Evolutionary conservation across 2,797 vertebrate genomes (phyloP).

Genomic region (Oceanodroma leucorhoa): DNA sequence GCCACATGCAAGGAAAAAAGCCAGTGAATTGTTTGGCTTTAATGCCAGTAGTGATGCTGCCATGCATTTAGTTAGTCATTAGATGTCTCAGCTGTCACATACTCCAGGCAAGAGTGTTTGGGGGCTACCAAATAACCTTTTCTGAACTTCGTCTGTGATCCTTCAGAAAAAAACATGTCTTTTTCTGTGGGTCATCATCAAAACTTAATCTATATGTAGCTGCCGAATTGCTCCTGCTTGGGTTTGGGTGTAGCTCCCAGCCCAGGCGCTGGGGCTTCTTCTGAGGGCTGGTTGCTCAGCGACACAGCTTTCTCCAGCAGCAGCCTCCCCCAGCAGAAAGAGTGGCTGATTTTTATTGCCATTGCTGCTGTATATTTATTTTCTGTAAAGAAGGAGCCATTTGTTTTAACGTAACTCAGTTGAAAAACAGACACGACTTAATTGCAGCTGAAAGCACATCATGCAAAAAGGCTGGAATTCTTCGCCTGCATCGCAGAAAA

Average conservation of each 20-base stretch:
- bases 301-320: neutral
- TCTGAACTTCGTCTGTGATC: neutral
- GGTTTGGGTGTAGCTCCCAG: neutral
- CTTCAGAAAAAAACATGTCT: neutral
- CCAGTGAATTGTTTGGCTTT: neutral
- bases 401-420: neutral
- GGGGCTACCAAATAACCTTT: neutral
- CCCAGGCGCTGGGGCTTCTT: slow-evolving; percentile 7
- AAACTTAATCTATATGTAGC: neutral
- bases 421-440: neutral
- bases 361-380: neutral
- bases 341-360: neutral
- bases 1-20: neutral
- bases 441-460: neutral
- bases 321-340: neutral
- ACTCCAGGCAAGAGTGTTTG: neutral
- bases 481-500: neutral
- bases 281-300: slow-evolving; percentile 48
- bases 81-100: neutral
- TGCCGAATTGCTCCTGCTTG: neutral
- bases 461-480: neutral
- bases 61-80: neutral
- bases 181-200: neutral
- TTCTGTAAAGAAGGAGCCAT: neutral
- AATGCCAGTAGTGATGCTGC: neutral